Percentiles rank a stretch among this genome's conserved stretches.
These are phyloP conservation scores for Boulengerochromis microlepis DNA, from an alignment of 2,113 vertebrate genomes.

Conservation along the genomic window DNA sequence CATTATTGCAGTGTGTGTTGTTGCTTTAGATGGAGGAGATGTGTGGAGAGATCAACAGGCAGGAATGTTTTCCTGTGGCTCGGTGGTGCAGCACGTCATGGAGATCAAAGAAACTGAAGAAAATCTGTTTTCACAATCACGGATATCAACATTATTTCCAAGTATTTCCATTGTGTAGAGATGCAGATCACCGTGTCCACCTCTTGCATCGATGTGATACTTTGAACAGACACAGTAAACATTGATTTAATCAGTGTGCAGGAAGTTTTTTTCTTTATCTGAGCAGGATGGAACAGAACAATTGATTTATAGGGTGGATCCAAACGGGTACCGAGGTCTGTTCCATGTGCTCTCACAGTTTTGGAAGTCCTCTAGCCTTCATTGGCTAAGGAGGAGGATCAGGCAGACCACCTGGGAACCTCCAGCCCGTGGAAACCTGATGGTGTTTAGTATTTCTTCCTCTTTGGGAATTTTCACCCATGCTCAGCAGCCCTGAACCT, in stretches of 20 bases:
- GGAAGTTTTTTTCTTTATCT: fast-evolving
- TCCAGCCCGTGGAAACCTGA: background rate
- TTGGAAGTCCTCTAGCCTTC: background rate
- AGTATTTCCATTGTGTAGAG: background rate
- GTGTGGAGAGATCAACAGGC: background rate
- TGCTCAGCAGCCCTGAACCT: background rate
- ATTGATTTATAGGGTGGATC: background rate
- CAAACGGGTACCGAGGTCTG: background rate
- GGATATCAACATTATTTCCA: background rate
- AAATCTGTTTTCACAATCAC: background rate
- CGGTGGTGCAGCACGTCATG: background rate
- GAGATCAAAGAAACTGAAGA: background rate
- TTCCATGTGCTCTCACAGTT: background rate
- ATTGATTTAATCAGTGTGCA: background rate
- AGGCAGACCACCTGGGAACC: background rate
- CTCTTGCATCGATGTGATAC: background rate
- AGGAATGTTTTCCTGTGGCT: background rate
- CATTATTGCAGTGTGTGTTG: background rate
- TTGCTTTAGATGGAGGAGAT: background rate
- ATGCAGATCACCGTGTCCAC: background rate
- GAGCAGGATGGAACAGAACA: background rate
- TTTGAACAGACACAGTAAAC: background rate
- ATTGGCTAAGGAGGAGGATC: background rate
- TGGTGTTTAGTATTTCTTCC: background rate
- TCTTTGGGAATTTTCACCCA: background rate